Evolutionary conservation across 1,140 invertebrate species (phyloP).

Genomic region (fruit fly (Drosophila melanogaster)): Release_6_plus_ISO1_MT NT_033779.5:22074501-22075000

Average conservation of each 20-base stretch:
- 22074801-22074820: background rate
- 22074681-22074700: constrained; percentile 60
- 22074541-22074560: background rate
- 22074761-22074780: constrained; percentile 62
- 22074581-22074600: background rate
- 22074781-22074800: constrained; percentile 34
- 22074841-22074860: no score
- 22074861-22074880: no score
- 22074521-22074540: no score
- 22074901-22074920: background rate
- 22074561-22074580: constrained; percentile 13
- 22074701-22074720: constrained; percentile 78
- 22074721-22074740: constrained; percentile 32
- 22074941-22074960: background rate
- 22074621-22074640: constrained; percentile 80
- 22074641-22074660: constrained; percentile 77
- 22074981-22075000: background rate
- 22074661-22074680: constrained; percentile 82
- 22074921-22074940: background rate
- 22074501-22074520: no score
- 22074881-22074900: no score
- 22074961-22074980: background rate
- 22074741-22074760: constrained; percentile 9
- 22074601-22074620: constrained; percentile 27
- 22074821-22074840: no score